Conservation (phyloP, 2,113 vertebrate species). For the Lophius piscatorius region DNA sequence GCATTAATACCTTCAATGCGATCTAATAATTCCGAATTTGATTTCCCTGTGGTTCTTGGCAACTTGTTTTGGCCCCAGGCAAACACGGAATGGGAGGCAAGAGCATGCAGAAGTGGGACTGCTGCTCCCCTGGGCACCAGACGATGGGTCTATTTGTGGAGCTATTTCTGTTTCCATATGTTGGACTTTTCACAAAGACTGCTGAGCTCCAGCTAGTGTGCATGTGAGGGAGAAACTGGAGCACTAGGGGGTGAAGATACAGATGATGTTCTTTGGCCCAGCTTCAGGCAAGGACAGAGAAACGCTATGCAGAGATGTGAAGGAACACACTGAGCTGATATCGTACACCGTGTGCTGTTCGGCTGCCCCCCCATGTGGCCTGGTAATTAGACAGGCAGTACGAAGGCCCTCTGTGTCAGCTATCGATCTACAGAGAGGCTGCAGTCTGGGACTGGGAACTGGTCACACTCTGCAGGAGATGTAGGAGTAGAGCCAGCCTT, state of each 20-base stretch:
- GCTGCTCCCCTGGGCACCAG: constrained; percentile 69
- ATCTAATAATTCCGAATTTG: constrained; percentile 77
- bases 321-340: constrained; percentile 32
- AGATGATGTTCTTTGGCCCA: constrained; percentile 21
- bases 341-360: constrained; percentile 19
- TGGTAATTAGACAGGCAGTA: constrained; percentile 51
- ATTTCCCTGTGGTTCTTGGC: constrained; percentile 79
- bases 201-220: constrained; percentile 39
- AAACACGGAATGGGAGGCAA: constrained; percentile 66
- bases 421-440: constrained; percentile 50
- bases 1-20: constrained; percentile 41
- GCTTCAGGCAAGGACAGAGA: constrained; percentile 36
- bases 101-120: constrained; percentile 77
- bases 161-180: constrained; percentile 69
- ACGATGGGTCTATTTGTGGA: constrained; percentile 76
- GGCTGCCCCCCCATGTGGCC: constrained; percentile 36
- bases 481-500: constrained; percentile 62
- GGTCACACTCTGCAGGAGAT: constrained; percentile 48
- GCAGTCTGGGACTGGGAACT: constrained; percentile 40
- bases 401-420: constrained; percentile 32
- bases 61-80: constrained; percentile 77
- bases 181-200: constrained; percentile 64
- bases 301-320: constrained; percentile 30
- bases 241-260: constrained; percentile 33
- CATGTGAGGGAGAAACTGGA: constrained; percentile 62